Conservation (phyloP, 2,113 vertebrate species). For the Dunckerocampus dactyliophorus region DNA sequence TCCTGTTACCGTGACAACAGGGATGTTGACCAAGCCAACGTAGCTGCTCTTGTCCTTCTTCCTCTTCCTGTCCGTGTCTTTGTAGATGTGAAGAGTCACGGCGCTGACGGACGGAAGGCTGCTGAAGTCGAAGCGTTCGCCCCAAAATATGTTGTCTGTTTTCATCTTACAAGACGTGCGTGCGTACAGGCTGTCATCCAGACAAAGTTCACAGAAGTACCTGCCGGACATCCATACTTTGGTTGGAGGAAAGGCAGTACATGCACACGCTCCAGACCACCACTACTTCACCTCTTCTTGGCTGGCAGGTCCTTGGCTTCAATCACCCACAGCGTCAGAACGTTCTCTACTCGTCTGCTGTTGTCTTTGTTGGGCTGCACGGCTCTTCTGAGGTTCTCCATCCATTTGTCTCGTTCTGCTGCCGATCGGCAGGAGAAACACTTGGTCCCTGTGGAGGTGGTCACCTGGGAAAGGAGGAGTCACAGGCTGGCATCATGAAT, state of each 20-base stretch:
- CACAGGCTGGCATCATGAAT: too few species aligned
- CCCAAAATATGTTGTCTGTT: slow-evolving; percentile 97
- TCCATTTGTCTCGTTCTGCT: slow-evolving; percentile 97
- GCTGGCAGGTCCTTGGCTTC: slow-evolving; percentile 95
- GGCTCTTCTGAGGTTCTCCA: slow-evolving; percentile 94
- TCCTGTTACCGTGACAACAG: slow-evolving; percentile 80
- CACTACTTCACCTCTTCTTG: slow-evolving; percentile 81
- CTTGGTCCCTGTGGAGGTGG: slow-evolving; percentile 93
- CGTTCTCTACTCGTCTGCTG: slow-evolving; percentile 88
- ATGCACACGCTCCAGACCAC: not conserved
- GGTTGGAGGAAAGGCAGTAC: not conserved
- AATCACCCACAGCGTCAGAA: slow-evolving; percentile 93
- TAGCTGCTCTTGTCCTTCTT: slow-evolving; percentile 98
- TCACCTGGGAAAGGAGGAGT: slow-evolving; percentile 74
- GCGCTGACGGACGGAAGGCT: slow-evolving; percentile 84
- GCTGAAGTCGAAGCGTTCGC: slow-evolving; percentile 96
- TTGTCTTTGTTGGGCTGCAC: slow-evolving; percentile 99
- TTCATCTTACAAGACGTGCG: slow-evolving; percentile 96
- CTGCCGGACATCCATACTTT: slow-evolving; percentile 17
- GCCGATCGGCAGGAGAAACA: slow-evolving; percentile 97
- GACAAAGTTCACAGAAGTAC: slow-evolving; percentile 92
- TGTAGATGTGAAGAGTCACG: slow-evolving; percentile 91
- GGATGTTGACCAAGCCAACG: slow-evolving; percentile 89
- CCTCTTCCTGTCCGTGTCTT: slow-evolving; percentile 95
- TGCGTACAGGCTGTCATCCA: slow-evolving; percentile 93